Evolutionary conservation across 2,888 invertebrate genomes (phyloP), one percentile per base, ranked within the genome.

Genomic region (Nomada flava): DNA sequence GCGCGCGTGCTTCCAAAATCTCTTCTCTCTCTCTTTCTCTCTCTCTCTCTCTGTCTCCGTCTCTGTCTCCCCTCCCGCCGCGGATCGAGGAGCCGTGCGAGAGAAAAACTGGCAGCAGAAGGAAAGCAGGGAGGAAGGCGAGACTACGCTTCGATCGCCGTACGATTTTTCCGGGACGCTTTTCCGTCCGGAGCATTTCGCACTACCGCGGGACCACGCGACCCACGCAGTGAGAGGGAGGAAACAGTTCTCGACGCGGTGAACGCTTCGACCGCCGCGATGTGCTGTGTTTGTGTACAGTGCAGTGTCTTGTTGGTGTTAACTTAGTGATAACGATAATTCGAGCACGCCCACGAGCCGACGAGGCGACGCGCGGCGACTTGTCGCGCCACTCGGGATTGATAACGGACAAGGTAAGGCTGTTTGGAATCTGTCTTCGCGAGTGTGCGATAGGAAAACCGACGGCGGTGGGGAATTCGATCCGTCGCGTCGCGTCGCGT

Each of bases 221-320:
- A 36, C 36, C 36, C 36, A 36, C 29, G 36, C 29, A 47, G 76
- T 18, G 78, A 69, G 57, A 50, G 57, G 20, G 64, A 26, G 36
- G 42, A 36, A 36, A 36, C 36, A 36, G 57, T 50, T 26, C 47
- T 50, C 23, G n/a, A 18, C 74, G 59, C 59, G 68, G 52, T 42
- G 47, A 62, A 76, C 73, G 71, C 74, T 75, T n/a, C 76, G 79
- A 83, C 79, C 87, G 84, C 83, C 87, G 90, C 90, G 79, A 93
- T 93, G 93, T 93, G 93, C 89, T 90, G 92, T 91, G 93, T 93
- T 92, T 92, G 93, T 92, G 91, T 91, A 90, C 89, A 90, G 93
- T 93, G 93, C 91, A 92, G 93, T 93, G 93, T 91, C 87, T 90
- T 92, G 86, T 90, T 92, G 92, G 92, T 93, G 93, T 90, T 92